Evolutionary conservation across 2,797 vertebrate genomes (phyloP).

Genomic region (Aulostomus chinensis): DNA sequence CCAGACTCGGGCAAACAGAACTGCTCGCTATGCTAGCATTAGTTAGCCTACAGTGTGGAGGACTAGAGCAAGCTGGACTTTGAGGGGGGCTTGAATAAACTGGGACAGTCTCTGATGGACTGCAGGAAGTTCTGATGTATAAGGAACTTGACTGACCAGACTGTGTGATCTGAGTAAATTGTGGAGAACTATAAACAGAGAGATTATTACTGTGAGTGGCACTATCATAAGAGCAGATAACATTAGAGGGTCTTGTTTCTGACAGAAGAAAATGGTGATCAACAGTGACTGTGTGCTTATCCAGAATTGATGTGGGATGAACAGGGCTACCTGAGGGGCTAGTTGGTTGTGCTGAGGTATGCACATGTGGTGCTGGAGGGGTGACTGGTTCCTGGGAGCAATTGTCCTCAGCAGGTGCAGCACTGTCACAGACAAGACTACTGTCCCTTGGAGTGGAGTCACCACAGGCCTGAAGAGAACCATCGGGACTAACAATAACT

Average conservation of each 20-base stretch:
- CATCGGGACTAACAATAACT: slow-evolving; percentile 21
- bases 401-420: not conserved
- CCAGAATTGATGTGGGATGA: not conserved
- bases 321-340: not conserved
- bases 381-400: not conserved
- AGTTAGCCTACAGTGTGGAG: slow-evolving; percentile 44
- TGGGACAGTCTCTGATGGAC: slow-evolving; percentile 4
- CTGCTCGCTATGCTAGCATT: slow-evolving; percentile 11
- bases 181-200: not conserved
- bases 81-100: slow-evolving; percentile 5
- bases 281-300: slow-evolving; percentile 8
- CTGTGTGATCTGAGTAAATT: slow-evolving; percentile 1
- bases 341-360: not conserved
- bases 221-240: not conserved
- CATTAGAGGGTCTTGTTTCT: slow-evolving; percentile 2
- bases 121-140: slow-evolving; percentile 15
- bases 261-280: not conserved
- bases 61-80: slow-evolving; percentile 34
- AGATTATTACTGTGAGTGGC: not conserved
- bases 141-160: slow-evolving; percentile 10
- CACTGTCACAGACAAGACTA: not conserved
- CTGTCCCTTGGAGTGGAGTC: not conserved
- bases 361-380: not conserved
- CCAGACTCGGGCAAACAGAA: slow-evolving; percentile 25
- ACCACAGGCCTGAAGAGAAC: slow-evolving; percentile 5